phyloP scores from a whole-genome alignment of 92 coral and sea anemone species.

The Meandrina meandrites region DNA sequence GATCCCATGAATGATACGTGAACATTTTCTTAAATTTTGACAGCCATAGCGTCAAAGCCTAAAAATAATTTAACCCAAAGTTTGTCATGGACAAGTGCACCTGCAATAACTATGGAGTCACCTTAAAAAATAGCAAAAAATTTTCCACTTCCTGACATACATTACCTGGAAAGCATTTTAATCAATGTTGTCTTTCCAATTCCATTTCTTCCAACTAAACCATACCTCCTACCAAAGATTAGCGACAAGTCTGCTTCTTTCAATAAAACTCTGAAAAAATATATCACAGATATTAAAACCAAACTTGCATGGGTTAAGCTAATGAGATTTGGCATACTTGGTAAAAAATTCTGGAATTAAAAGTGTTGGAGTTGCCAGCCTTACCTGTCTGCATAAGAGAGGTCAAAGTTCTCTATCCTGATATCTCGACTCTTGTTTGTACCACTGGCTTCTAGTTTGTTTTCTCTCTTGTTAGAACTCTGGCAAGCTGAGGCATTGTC shows the following conservation, averaged over 20 bases:
- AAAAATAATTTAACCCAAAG: no score
- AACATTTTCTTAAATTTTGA: no score
- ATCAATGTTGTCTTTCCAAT: slow-evolving; percentile 87
- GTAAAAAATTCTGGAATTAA: background rate
- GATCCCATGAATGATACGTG: no score
- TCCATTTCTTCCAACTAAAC: slow-evolving; percentile 89
- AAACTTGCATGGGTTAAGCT: background rate
- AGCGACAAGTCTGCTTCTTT: slow-evolving; percentile 71
- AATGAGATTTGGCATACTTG: background rate
- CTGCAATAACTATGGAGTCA: no score
- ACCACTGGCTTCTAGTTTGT: slow-evolving; percentile 76
- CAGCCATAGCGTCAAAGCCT: no score
- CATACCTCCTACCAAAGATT: slow-evolving; percentile 78
- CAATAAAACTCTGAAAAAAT: slow-evolving; percentile 55
- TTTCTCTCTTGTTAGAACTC: slow-evolving; percentile 78
- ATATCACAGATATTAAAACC: background rate
- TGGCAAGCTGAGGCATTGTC: slow-evolving; percentile 90
- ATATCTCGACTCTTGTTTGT: slow-evolving; percentile 74
- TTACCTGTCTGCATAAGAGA: slow-evolving; percentile 91
- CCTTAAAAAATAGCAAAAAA: no score
- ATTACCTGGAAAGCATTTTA: slow-evolving; percentile 73
- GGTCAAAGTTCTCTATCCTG: slow-evolving; percentile 83
- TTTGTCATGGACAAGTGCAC: no score
- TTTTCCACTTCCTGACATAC: no score
- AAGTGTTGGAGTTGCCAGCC: background rate